Conservation (phyloP, 2,888 invertebrate species). For the Alloplasta piceator region DNA sequence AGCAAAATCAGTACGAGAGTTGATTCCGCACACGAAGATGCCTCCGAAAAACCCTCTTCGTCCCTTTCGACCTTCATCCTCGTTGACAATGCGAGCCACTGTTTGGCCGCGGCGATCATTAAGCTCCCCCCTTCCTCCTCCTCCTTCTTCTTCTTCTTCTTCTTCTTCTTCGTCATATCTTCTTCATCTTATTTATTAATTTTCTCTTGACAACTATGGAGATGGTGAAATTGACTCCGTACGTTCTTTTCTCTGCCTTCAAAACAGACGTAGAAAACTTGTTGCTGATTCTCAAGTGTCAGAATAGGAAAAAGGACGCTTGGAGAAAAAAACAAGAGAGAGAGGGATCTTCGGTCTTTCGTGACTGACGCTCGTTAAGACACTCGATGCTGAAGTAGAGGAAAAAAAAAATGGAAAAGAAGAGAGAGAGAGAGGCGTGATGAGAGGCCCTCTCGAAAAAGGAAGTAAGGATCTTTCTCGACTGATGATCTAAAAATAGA, state of each 20-base stretch:
- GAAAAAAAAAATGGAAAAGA: constrained; percentile 3
- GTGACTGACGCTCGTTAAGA: constrained; percentile 65
- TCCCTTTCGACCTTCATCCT: constrained; percentile 45
- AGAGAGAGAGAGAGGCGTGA: constrained; percentile 18
- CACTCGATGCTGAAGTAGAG: constrained; percentile 15
- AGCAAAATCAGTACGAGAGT: constrained; percentile 45
- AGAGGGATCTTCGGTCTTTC: constrained; percentile 55
- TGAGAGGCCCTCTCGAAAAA: constrained; percentile 56
- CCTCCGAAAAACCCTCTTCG: constrained; percentile 43
- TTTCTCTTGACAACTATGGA: constrained; percentile 46
- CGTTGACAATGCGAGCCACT: constrained; percentile 70
- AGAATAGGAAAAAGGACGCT: not conserved
- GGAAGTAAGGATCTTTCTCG: constrained; percentile 51
- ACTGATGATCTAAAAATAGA: constrained; percentile 57
- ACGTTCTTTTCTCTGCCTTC: constrained; percentile 17
- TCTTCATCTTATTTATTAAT: constrained; percentile 55
- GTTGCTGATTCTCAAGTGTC: constrained; percentile 28
- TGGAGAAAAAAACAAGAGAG: constrained; percentile 29
- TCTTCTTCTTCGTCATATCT: constrained; percentile 16
- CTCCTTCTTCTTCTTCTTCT: constrained; percentile 42
- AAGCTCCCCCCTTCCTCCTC: constrained; percentile 29
- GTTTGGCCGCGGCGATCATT: constrained; percentile 64
- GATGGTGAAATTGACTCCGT: constrained; percentile 45
- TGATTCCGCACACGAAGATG: constrained; percentile 44
- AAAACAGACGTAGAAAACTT: constrained; percentile 14